Evolutionary conservation across 2,113 vertebrate genomes (phyloP), one percentile per base, ranked within the genome.

Genomic region (Rhabdornis inornatus): DNA sequence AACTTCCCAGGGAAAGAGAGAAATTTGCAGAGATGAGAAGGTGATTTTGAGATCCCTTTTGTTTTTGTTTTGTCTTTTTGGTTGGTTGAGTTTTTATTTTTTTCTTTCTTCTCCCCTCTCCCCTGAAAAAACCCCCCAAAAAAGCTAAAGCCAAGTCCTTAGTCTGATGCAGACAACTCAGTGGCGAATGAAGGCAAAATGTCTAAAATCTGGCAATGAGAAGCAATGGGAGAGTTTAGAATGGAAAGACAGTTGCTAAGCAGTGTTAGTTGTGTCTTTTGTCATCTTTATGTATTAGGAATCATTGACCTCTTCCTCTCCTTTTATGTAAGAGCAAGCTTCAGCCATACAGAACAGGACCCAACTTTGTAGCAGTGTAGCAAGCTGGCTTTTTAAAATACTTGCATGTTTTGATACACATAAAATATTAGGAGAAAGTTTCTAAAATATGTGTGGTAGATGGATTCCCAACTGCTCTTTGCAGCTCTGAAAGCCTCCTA

Each of bases 91-190:
- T 11, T 52, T 61, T 25, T n/a, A 1, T 15, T 23, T 22, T 23
- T 9, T 27, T 23, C 7, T 33, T 40, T 7, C 4, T n/a, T 50
- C 20, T 44, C 8, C 11, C 2, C 2, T 9, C 12, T 8, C 6
- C 11, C 3, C 1, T 9, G 7, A 3, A 2, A 20, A 57, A 37
- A 6, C 0, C 6, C 13, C 33, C 45, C 6, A 9, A 13, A 82
- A 60, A 69, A 18, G 3, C 45, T 55, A 23, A 50, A 80, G 22
- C 37, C 28, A 61, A 27, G 17, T 4, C 9, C 15, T 50, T 35
- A 35, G 25, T 42, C n/a, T 81, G 45, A 40, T 61, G 33, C 23
- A 71, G 82, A 47, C 27, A 71, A 24, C 23, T 42, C 25, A 31
- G 40, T 55, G n/a, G 59, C 69, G 69, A 83, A 49, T 45, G 20